Evolutionary conservation across 2,797 vertebrate species (phyloP).

Genomic region (Intellagama lesueurii): DNA sequence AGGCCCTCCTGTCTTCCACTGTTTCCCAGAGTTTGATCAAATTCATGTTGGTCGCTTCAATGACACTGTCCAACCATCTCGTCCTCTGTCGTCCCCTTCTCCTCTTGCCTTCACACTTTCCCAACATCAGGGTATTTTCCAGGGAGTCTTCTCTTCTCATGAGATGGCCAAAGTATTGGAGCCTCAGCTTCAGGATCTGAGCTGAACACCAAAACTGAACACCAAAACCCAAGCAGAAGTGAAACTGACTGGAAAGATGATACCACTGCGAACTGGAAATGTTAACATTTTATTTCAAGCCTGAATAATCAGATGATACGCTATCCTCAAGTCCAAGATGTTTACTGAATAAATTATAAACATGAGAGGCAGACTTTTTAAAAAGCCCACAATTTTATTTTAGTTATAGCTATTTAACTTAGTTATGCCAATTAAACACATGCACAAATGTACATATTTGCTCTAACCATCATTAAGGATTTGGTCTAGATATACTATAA

Average conservation of each 20-base stretch:
- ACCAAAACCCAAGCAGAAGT: constrained; percentile 20
- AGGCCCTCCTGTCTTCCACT: too few species aligned
- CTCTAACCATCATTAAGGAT: neutral
- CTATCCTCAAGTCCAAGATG: neutral
- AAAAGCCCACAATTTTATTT: neutral
- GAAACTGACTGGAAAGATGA: constrained; percentile 30
- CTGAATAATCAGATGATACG: constrained; percentile 24
- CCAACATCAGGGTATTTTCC: too few species aligned
- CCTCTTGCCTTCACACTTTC: too few species aligned
- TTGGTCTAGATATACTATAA: neutral
- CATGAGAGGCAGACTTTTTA: neutral
- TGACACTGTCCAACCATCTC: too few species aligned
- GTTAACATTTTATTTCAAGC: constrained; percentile 36
- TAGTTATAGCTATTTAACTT: neutral
- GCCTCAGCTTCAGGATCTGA: too few species aligned
- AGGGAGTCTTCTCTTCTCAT: too few species aligned
- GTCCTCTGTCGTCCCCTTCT: too few species aligned
- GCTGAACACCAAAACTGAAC: neutral
- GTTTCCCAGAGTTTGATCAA: too few species aligned
- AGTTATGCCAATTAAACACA: neutral
- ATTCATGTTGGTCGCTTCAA: too few species aligned
- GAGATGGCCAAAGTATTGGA: too few species aligned
- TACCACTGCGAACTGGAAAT: constrained; percentile 33
- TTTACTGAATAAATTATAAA: constrained; percentile 37
- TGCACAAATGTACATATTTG: neutral